phyloP scores from a whole-genome alignment of 2,888 invertebrate genomes.

The Cataglyphis cursor region DNA sequence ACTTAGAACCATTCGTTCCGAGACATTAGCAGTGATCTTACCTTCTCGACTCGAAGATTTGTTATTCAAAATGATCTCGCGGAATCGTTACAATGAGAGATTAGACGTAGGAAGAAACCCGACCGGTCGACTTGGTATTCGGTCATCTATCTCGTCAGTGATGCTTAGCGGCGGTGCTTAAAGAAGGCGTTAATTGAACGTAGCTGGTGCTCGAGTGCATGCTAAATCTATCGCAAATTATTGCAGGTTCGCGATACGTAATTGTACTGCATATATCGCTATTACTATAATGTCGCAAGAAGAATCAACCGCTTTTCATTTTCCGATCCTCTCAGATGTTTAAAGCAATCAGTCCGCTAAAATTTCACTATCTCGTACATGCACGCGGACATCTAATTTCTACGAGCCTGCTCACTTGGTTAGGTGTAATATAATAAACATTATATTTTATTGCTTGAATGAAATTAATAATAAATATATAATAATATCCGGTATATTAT shows the following conservation, averaged over 20 bases:
- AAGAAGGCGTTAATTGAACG: slow-evolving; percentile 36
- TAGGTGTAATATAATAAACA: slow-evolving; percentile 49
- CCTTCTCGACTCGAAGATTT: slow-evolving; percentile 3
- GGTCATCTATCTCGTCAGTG: slow-evolving; percentile 24
- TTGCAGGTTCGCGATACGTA: slow-evolving; percentile 65
- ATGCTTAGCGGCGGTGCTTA: slow-evolving; percentile 26
- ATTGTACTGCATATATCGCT: slow-evolving; percentile 48
- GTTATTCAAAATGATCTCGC: slow-evolving; percentile 13
- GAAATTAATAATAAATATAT: slow-evolving; percentile 60
- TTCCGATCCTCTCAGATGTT: slow-evolving; percentile 24
- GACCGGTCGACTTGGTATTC: not conserved
- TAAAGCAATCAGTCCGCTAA: not conserved
- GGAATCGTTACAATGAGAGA: slow-evolving; percentile 18
- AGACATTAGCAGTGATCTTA: slow-evolving; percentile 6
- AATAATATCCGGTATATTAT: slow-evolving; percentile 57
- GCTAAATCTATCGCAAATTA: slow-evolving; percentile 71
- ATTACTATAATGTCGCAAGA: slow-evolving; percentile 49
- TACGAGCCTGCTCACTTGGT: slow-evolving; percentile 58
- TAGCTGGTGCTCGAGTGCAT: slow-evolving; percentile 24
- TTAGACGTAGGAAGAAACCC: slow-evolving; percentile 37
- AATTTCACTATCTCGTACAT: slow-evolving; percentile 36
- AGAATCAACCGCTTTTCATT: slow-evolving; percentile 38
- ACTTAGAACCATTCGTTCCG: slow-evolving; percentile 12
- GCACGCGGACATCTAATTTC: slow-evolving; percentile 50
- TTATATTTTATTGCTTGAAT: slow-evolving; percentile 34